Base-by-base conservation (phyloP, 2,113 vertebrate genomes). In the Etheostoma spectabile region DNA sequence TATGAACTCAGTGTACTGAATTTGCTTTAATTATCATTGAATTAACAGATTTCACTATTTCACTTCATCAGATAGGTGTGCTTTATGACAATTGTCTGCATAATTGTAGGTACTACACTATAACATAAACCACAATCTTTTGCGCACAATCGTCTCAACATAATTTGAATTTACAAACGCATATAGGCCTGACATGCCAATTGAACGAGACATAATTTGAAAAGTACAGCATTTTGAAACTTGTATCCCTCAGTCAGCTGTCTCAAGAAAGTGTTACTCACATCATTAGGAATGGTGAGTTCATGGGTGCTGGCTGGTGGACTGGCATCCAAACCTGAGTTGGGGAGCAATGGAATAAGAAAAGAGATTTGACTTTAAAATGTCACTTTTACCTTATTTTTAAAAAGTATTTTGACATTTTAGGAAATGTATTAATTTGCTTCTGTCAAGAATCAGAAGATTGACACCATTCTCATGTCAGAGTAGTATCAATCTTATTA, bases 201-300 rank as follows among this genome's bases (percentile, higher is more conserved):
- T 6, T 62, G 6, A 53, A 52, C 45, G 6, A 24, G 18, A 33
- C 6, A 18, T n/a, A 0, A 22, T 24, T 38, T 19, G 19, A 59
- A 46, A 66, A 16, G 62, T 7, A 45, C 2, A 45, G 16, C 10
- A n/a, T 62, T 8, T 55, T 55, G 2, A 64, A 59, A 52, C 12
- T 14, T 21, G 19, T 19, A 65, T 18, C 38, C 10, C 12, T 19
- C 42, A 64, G 65, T 38, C 57, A 69, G 15, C 42, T 42, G 22
- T 42, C 45, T 33, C 2, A 18, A 22, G 10, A 56, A 48, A 24
- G 13, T 33, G 38, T 79, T 96, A 97, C 98, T 99, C 96, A 99
- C 98, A 96, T 99, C 98, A 94, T 99, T 99, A 93, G 98, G 98
- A 96, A 99, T 98, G 96, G 97, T 97, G 96, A 99, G 97, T 95